Conservation (phyloP, 2,797 vertebrate species). For the Phataginus tetradactyla region DNA sequence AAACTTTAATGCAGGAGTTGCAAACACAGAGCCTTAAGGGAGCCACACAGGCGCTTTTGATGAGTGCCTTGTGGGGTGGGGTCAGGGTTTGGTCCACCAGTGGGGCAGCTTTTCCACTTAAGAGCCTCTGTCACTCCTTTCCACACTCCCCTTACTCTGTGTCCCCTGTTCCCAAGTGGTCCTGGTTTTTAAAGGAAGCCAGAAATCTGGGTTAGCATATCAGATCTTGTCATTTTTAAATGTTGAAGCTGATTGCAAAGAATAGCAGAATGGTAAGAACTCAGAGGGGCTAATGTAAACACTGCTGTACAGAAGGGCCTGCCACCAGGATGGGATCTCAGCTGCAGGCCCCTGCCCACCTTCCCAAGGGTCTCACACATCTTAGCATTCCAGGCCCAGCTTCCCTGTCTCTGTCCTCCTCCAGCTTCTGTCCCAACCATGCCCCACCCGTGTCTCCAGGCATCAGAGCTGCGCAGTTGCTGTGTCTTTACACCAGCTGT, state of each 20-base stretch:
- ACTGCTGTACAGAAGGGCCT: not conserved
- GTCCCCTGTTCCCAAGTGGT: not conserved
- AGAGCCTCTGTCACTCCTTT: fast-evolving
- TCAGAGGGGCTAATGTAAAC: fast-evolving
- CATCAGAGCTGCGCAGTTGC: too few relatives aligned
- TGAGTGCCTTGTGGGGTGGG: too few relatives aligned
- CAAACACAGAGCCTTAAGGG: fast-evolving
- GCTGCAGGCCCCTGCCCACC: not conserved
- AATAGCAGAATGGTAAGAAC: fast-evolving
- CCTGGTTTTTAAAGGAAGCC: not conserved
- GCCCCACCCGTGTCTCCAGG: not conserved
- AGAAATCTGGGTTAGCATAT: not conserved
- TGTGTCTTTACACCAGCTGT: not conserved
- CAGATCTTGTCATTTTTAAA: not conserved
- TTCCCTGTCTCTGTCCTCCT: not conserved
- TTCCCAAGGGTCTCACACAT: too few relatives aligned
- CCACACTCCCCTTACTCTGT: fast-evolving
- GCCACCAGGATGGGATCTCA: not conserved
- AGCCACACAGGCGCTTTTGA: not conserved
- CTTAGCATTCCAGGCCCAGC: fast-evolving
- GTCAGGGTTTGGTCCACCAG: fast-evolving
- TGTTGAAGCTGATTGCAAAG: not conserved
- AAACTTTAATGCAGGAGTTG: not conserved
- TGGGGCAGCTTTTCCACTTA: not conserved
- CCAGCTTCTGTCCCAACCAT: not conserved